A percentile compares a stretch with the other conserved stretches of the same genome.
phyloP scores from a whole-genome alignment of 2,888 invertebrate species.

The Drosophila antonietae region DNA sequence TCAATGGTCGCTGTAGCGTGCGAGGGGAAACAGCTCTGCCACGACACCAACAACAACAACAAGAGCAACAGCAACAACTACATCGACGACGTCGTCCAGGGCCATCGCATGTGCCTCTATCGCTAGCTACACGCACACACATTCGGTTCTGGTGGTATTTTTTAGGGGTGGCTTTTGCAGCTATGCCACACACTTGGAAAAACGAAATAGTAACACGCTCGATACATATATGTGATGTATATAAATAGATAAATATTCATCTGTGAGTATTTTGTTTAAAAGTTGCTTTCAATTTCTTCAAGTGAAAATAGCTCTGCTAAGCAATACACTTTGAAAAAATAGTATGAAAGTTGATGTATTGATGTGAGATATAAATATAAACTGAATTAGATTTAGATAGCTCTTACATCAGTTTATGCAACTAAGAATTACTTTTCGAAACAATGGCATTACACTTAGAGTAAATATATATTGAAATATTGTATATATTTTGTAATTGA shows the following conservation, averaged over 20 bases:
- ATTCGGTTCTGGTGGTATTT: slow-evolving; percentile 16
- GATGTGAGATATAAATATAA: too few species aligned
- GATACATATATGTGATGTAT: background rate
- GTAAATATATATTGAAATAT: background rate
- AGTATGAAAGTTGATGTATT: background rate
- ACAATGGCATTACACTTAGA: background rate
- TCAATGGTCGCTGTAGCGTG: slow-evolving; percentile 4
- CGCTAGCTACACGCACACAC: slow-evolving; percentile 37
- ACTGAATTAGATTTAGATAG: background rate
- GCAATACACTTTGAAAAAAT: background rate
- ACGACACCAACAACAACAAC: slow-evolving; percentile 11
- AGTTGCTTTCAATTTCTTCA: too few species aligned
- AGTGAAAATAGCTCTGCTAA: background rate
- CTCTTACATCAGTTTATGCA: too few species aligned
- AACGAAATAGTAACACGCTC: slow-evolving; percentile 1
- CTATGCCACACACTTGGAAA: slow-evolving; percentile 32
- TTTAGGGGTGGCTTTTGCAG: slow-evolving; percentile 61
- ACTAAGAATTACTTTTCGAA: too few species aligned
- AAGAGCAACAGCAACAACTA: slow-evolving; percentile 8
- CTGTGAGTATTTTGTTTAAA: too few species aligned
- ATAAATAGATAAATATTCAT: slow-evolving; percentile 3
- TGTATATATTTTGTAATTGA: background rate
- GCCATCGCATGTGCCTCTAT: slow-evolving; percentile 45
- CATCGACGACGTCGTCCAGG: slow-evolving; percentile 8
- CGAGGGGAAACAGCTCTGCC: slow-evolving; percentile 4